Conservation (phyloP, 2,113 vertebrate species). For the Bufo gargarizans region DNA sequence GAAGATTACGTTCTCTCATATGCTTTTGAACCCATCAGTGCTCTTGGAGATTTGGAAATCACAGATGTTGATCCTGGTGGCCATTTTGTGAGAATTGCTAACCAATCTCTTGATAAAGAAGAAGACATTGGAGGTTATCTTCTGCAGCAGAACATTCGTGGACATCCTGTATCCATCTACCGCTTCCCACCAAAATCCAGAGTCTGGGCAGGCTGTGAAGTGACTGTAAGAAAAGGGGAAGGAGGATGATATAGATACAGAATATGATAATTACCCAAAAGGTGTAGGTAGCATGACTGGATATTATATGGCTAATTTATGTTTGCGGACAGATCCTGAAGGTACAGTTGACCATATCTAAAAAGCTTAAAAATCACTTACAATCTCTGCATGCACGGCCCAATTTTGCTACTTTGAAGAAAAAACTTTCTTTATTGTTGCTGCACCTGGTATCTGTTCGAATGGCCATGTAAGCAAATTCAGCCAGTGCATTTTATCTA, state of each 20-base stretch:
- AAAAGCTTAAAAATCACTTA: not conserved
- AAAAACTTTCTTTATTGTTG: too few species aligned
- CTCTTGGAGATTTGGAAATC: conserved; percentile 66
- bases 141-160: conserved; percentile 67
- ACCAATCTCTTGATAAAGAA: conserved; percentile 65
- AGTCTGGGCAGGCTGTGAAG: conserved; percentile 58
- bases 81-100: conserved; percentile 66
- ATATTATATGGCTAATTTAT: too few species aligned
- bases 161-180: conserved; percentile 61
- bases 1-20: not conserved
- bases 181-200: conserved; percentile 58
- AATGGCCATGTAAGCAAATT: too few species aligned
- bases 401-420: too few species aligned
- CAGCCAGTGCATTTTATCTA: too few species aligned
- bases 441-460: too few species aligned
- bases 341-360: not conserved
- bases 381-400: too few species aligned
- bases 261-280: not conserved
- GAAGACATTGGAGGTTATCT: conserved; percentile 62
- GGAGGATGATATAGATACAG: too few species aligned
- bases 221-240: conserved; percentile 63
- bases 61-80: conserved; percentile 61
- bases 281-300: too few species aligned
- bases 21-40: conserved; percentile 58
- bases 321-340: not conserved